Base-by-base conservation (phyloP, 2,113 vertebrate genomes). In the Andinoacara biseriatus region DNA sequence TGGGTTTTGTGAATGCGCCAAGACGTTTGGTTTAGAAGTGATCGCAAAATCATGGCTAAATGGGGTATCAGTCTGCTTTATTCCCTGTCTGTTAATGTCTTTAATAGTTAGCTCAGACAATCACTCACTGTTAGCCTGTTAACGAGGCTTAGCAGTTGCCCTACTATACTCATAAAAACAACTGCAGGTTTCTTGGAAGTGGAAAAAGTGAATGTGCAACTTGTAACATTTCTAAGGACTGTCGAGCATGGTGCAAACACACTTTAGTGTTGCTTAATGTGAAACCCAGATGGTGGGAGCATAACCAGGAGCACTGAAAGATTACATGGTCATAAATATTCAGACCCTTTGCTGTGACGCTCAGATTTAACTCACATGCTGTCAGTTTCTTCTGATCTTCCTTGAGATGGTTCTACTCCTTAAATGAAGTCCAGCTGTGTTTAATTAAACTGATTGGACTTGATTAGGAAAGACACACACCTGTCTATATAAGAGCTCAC, bases 1-100 rank as follows among this genome's bases (percentile, higher is more conserved):
- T 11, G 49, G 61, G 49, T 75, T 46, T 54, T 76, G 80, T 76
- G 84, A 85, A 90, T 88, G 82, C 57, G 18, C 46, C 67, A 33
- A 1, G 46, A 72, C 29, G 26, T 72, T 63, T 5, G n/a, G 17
- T 60, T 63, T 24, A 56, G 33, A 58, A 74, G 14, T 74, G 75
- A 61, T 58, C 46, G 1, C 80, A 13, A 1, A 79, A 29, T 33
- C 75, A 79, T 13, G 63, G 46, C 20, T n/a, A 13, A 13, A 57
- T 24, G 22, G 20, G 40, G 29, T 29, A 22, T 40, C 0, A 33
- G 18, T 26, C 74, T 83, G 58, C 31, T 22, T 87, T 78, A 29
- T 84, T 80, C 84, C 76, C 18, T 72, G 78, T 80, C 1, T 63
- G 52, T 86, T 83, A 61, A 49, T 7, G 17, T 35, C 61, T 46